Conservation (phyloP, 1,140 invertebrate genomes). For the Helicoverpa armigera region DNA sequence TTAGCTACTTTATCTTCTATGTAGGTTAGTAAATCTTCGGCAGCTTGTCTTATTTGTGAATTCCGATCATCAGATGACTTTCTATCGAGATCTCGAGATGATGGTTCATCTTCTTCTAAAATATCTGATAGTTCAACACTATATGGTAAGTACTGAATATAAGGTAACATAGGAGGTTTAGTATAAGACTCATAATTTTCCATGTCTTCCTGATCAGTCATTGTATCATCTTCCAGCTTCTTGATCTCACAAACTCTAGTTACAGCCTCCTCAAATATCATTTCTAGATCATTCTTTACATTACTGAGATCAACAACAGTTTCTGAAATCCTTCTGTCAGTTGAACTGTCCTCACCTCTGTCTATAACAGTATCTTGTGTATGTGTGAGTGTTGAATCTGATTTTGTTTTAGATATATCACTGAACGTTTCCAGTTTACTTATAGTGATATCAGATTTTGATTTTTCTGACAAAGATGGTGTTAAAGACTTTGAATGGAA, state of each 20-base stretch:
- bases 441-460: slow-evolving; percentile 84
- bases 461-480: slow-evolving; percentile 79
- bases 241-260: slow-evolving; percentile 67
- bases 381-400: slow-evolving; percentile 78
- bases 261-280: slow-evolving; percentile 76
- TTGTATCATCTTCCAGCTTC: slow-evolving; percentile 75
- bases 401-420: slow-evolving; percentile 83
- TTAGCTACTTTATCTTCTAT: slow-evolving; percentile 74
- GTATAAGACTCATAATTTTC: slow-evolving; percentile 80
- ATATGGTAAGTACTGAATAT: slow-evolving; percentile 70
- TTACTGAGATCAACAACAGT: slow-evolving; percentile 77
- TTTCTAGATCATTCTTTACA: slow-evolving; percentile 80
- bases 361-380: slow-evolving; percentile 84
- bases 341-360: slow-evolving; percentile 64
- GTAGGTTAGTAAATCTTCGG: slow-evolving; percentile 73
- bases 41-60: slow-evolving; percentile 59
- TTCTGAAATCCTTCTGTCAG: slow-evolving; percentile 76
- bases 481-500: slow-evolving; percentile 74
- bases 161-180: slow-evolving; percentile 71
- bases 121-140: slow-evolving; percentile 82
- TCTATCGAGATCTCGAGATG: slow-evolving; percentile 70
- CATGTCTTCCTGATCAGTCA: slow-evolving; percentile 79
- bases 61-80: slow-evolving; percentile 66
- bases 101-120: slow-evolving; percentile 82
- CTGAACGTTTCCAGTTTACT: slow-evolving; percentile 82